Base-by-base conservation (phyloP, 2,888 invertebrate species). In the Amiota communis region DNA sequence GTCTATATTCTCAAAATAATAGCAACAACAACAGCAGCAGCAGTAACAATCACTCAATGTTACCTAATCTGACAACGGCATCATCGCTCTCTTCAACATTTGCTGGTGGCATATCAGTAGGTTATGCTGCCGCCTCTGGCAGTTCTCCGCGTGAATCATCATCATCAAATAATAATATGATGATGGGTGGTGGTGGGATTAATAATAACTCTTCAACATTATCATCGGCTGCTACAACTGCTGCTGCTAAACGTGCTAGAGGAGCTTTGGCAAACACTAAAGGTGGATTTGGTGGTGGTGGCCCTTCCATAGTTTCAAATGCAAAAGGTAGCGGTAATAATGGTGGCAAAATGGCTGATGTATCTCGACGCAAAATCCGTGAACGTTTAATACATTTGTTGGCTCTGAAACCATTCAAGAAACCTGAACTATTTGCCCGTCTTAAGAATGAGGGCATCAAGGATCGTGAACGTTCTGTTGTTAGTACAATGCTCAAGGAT, bases 361-460 rank as follows among this genome's bases (percentile, higher is more conserved):
- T 89, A 87, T 88, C 89, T 6, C 80, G 87, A 20, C 87, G 89
- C 91, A 93, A 86, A 92, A 96, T 88, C 77, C 87, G 97, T 90
- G 98, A 98, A 91, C 94, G 98, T 90, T 93, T 98, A 88, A 96
- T 98, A 89, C 98, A 98, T 90, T 92, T 98, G 89, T 92, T 98
- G 90, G 98, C 98, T 82, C 91, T 98, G 90, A 94, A 95, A 91
- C 95, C 97, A 78, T 97, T 95, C 91, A 98, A 97, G 91, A 98
- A 97, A 91, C 96, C 96, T 75, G 98, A 98, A 91, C 91, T 98
- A 77, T 94, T 93, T 89, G 91, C 94, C 82, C 94, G 96, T 86
- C 92, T 98, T 84, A 92, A 91, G 84, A 94, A 93, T 92, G 98
- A 98, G 91, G 98, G 98, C 78, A 91, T 97, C 76, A 93, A 94